Base-by-base conservation (phyloP, 2,113 vertebrate genomes). In the Nerophis lumbriciformis region DNA sequence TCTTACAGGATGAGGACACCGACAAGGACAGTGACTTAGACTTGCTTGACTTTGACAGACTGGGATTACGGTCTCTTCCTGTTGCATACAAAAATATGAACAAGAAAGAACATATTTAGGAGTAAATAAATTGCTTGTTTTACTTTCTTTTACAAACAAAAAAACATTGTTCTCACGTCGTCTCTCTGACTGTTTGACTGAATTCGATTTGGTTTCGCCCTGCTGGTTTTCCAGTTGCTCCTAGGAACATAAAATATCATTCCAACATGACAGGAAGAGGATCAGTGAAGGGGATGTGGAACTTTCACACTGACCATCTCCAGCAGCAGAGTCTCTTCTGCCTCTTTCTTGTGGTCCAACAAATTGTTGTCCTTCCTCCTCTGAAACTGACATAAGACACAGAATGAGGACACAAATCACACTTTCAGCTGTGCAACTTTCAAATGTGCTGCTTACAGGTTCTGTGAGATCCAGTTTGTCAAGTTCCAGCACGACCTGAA, bases 401-500 rank as follows among this genome's bases (percentile, higher is more conserved):
- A 13, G 57, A 11, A 35, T 10, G 14, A 36, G 64, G 47, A 35
- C 35, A 9, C 37, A 9, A 54, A 16, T 16, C 15, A 1, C 2
- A n/a, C 49, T 19, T 10, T 35, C 5, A 37, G 14, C 5, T 42
- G 13, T 16, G 51, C 10, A 35, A 4, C 6, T n/a, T 15, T 37
- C 48, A 49, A 51, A 42, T 10, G 11, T 15, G 16, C 16, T 49
- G 16, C 77, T 82, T 80, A 90, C 81, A 45, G 63, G 85, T 73
- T 91, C 89, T 50, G 92, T 92, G 19, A 94, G 92, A 76, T 98
- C 94, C 90, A 97, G 93, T 87, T 95, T 93, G 88, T 98, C 95
- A 87, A 98, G 66, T 85, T 98, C 95, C 81, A 95, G 76, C 44
- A 97, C 93, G 4, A 91, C 96, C 95, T 98, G 55, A 63, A 75